Percentiles rank a stretch among this genome's conserved stretches.
These are phyloP conservation scores for Phortica okadai DNA, from an alignment of 2,888 invertebrate species.

Conservation along the genomic window DNA sequence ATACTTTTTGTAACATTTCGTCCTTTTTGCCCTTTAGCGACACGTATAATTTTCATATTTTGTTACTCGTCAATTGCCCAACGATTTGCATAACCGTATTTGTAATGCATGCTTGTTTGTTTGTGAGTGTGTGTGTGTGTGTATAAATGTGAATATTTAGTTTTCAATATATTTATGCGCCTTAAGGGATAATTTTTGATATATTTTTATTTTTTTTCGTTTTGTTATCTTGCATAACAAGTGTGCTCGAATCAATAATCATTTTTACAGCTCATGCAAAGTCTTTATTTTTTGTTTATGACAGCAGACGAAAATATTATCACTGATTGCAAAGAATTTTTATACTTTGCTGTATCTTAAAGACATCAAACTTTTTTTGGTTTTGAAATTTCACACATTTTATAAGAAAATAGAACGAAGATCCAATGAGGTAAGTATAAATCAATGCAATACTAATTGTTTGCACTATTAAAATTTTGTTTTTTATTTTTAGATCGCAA, in stretches of 20 bases:
- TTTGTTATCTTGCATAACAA: neutral
- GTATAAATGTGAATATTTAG: constrained; percentile 15
- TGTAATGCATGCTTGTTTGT: constrained; percentile 23
- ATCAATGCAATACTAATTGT: constrained; percentile 9
- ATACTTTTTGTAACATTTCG: neutral
- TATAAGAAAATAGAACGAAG: too few relatives aligned
- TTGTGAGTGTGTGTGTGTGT: neutral
- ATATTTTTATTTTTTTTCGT: neutral
- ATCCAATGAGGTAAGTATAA: too few relatives aligned
- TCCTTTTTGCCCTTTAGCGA: constrained; percentile 50
- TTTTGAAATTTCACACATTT: too few relatives aligned
- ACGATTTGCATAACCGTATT: constrained; percentile 56
- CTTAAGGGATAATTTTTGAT: constrained; percentile 22
- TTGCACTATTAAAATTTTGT: constrained; percentile 9
- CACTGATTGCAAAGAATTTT: too few relatives aligned
- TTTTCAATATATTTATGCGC: constrained; percentile 25
- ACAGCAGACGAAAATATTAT: too few relatives aligned
- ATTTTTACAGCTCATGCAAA: constrained; percentile 44
- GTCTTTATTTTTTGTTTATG: too few relatives aligned
- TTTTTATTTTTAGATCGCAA: neutral
- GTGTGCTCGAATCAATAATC: constrained; percentile 61
- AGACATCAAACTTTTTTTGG: too few relatives aligned
- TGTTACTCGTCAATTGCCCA: constrained; percentile 54
- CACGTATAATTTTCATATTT: constrained; percentile 67
- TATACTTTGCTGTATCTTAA: too few relatives aligned